Conservation (phyloP, 2,797 vertebrate genomes). For the Gambelia wislizenii region DNA sequence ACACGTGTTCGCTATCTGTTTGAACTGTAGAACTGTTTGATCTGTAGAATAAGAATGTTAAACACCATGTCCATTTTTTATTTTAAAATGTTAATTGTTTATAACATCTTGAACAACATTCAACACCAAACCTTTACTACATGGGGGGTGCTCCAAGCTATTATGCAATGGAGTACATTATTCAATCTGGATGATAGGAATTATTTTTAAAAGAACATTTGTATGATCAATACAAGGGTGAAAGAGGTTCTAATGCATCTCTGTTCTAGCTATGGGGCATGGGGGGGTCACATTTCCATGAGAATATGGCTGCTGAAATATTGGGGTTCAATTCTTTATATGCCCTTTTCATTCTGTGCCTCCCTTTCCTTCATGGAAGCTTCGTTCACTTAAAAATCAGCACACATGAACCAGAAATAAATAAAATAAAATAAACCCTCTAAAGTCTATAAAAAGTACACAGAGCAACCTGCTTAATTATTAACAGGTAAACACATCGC, state of each 20-base stretch:
- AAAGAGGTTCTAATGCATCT: neutral
- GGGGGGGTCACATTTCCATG: slow-evolving; percentile 25
- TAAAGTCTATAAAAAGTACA: slow-evolving; percentile 78
- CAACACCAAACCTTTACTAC: neutral
- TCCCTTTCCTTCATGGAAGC: slow-evolving; percentile 28
- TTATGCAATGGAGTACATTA: neutral
- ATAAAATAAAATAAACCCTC: slow-evolving; percentile 77
- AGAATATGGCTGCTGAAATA: slow-evolving; percentile 35
- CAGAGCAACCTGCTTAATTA: slow-evolving; percentile 80
- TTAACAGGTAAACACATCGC: slow-evolving; percentile 82
- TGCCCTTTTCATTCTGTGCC: slow-evolving; percentile 32
- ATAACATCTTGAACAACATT: neutral
- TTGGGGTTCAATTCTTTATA: slow-evolving; percentile 60
- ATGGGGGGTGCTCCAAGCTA: neutral
- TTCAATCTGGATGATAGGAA: neutral
- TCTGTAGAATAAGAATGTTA: no score
- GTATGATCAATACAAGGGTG: slow-evolving; percentile 24
- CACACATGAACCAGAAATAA: slow-evolving; percentile 64
- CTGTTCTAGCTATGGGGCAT: slow-evolving; percentile 36
- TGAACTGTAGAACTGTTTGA: no score
- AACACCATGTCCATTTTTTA: neutral
- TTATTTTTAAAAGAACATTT: neutral
- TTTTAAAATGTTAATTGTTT: slow-evolving; percentile 11
- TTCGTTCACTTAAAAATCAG: slow-evolving; percentile 62
- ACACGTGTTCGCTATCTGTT: no score